A percentile compares a stretch with the other conserved stretches of the same genome.
Conservation (phyloP, 2,797 vertebrate species). For the Thalassophryne amazonica region DNA sequence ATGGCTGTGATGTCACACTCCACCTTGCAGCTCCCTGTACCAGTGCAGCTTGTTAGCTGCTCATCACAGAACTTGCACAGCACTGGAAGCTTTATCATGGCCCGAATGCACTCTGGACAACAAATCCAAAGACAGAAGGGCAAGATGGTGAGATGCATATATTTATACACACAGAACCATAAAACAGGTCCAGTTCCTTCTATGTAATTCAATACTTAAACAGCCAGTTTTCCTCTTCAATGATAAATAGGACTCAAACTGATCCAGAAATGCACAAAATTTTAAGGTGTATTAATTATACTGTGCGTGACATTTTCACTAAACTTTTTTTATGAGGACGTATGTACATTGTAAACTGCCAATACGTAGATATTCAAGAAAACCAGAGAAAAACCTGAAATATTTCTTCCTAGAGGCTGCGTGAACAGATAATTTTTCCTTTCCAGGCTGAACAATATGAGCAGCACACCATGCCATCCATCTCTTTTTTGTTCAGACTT, state of each 20-base stretch:
- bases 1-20: conserved; percentile 53
- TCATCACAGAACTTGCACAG: conserved; percentile 77
- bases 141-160: background rate
- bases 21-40: conserved; percentile 52
- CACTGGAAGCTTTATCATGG: background rate
- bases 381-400: conserved; percentile 25
- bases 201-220: background rate
- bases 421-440: conserved; percentile 16
- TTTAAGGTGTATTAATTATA: background rate
- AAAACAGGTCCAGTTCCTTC: background rate
- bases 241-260: background rate
- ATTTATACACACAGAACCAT: too few relatives aligned
- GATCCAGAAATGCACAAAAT: background rate
- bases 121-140: background rate
- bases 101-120: conserved; percentile 27
- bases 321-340: background rate
- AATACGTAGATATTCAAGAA: conserved; percentile 17
- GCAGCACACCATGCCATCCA: conserved; percentile 20
- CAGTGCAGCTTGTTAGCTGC: conserved; percentile 45
- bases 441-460: conserved; percentile 45
- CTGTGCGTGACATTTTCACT: background rate
- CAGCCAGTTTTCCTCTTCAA: background rate
- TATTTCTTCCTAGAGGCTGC: conserved; percentile 27
- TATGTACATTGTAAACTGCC: conserved; percentile 4
- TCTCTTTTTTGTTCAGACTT: conserved; percentile 56